Conservation (phyloP, 2,797 vertebrate species). For the Xenentodon cancila region DNA sequence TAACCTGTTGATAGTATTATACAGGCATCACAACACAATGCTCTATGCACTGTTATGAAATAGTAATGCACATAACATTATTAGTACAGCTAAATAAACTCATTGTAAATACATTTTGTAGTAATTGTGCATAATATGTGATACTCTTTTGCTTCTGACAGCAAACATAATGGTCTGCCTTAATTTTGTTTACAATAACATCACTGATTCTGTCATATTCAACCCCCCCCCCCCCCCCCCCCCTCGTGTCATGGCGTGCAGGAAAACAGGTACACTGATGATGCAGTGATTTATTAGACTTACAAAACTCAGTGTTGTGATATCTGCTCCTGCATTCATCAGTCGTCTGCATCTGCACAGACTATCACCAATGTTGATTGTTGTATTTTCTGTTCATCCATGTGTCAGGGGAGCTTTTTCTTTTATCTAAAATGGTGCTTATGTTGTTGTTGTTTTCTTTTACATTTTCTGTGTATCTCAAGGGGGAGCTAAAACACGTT, state of each 20-base stretch:
- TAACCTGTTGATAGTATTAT: background rate
- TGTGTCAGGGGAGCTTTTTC: background rate
- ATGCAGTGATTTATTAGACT: conserved; percentile 9
- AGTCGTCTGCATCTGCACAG: no score
- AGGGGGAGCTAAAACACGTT: conserved; percentile 12
- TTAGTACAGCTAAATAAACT: no score
- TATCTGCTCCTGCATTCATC: no score
- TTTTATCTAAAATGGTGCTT: background rate
- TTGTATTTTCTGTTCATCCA: no score
- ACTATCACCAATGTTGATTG: no score
- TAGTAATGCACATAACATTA: no score
- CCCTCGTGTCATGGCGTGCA: conserved; percentile 8
- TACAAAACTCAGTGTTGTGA: background rate
- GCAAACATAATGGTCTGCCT: background rate
- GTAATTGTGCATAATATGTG: background rate
- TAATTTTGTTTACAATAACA: conserved; percentile 23
- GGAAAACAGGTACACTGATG: background rate
- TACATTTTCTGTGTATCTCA: conserved; percentile 4
- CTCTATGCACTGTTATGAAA: no score
- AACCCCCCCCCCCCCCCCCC: no score
- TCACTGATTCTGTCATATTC: conserved; percentile 9
- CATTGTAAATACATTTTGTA: background rate
- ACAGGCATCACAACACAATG: no score
- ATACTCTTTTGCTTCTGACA: background rate
- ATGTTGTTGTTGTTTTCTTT: background rate